Conservation (phyloP, 2,888 invertebrate species). For the Synanthedon formicaeformis region DNA sequence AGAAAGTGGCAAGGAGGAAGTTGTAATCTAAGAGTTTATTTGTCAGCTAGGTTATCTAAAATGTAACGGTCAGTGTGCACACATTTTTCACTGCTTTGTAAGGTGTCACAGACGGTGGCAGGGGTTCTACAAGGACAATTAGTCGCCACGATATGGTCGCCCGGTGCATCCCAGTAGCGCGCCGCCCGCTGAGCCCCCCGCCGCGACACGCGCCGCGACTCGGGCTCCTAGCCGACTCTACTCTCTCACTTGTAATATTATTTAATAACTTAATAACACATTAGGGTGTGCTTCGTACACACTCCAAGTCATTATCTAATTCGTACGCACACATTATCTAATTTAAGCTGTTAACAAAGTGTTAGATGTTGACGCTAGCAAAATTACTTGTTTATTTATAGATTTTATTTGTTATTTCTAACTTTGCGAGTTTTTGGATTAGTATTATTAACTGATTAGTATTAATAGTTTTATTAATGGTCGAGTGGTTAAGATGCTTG, state of each 20-base stretch:
- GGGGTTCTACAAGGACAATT: constrained; percentile 42
- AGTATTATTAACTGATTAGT: too few species aligned
- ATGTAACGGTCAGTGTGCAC: constrained; percentile 3
- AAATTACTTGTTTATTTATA: too few species aligned
- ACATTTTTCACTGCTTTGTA: constrained; percentile 27
- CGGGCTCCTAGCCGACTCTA: constrained; percentile 10
- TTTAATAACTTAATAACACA: constrained; percentile 66
- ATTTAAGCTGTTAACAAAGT: constrained; percentile 8
- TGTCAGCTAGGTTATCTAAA: not conserved
- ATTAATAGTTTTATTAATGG: too few species aligned
- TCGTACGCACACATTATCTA: constrained; percentile 13
- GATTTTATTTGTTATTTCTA: too few species aligned
- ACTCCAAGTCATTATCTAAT: constrained; percentile 1
- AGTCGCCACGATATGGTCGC: constrained; percentile 18
- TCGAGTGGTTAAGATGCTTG: too few species aligned
- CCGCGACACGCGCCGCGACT: constrained; percentile 33
- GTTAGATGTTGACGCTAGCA: not conserved
- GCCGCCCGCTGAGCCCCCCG: constrained; percentile 57
- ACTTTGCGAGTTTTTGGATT: too few species aligned
- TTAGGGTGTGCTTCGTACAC: constrained; percentile 34
- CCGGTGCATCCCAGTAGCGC: constrained; percentile 36
- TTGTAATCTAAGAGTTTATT: not conserved
- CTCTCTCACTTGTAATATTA: constrained; percentile 28
- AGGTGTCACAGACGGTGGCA: constrained; percentile 15
- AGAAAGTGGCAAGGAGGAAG: not conserved